Base-by-base conservation (phyloP, 2,797 vertebrate genomes). In the Enteromius thamalakanensis region DNA sequence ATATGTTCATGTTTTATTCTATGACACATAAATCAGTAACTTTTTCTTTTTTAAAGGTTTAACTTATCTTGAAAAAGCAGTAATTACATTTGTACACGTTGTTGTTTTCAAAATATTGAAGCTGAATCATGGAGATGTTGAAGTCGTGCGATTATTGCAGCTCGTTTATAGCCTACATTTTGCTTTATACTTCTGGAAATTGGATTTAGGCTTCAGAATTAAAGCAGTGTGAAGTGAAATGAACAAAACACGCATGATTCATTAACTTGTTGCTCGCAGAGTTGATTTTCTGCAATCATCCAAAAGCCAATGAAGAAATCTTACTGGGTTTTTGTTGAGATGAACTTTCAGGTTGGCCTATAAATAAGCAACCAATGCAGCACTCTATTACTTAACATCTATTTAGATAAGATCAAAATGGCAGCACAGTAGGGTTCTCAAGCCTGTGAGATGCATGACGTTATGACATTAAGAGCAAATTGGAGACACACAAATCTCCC, bases 381-480 rank as follows among this genome's bases (percentile, higher is more conserved):
- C 32, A 58, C 21, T 55, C 15, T 0, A 19, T 29, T 21, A n/a
- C 29, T 34, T n/a, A 53, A 14, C n/a, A 37, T 58, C 21, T 58
- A 15, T 40, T 75, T 53, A 74, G 49, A 74, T 19, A 6, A 4
- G 26, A 72, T 72, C 45, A 51, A 64, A 40, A 77, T 14, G 7
- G 60, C 76, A 51, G 76, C 29, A 67, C 45, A 32, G 26, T n/a
- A 78, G 29, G 10, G 45, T 87, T 81, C 70, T 42, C 17, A 45
- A 45, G 58, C 40, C 29, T 15, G 83, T 71, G 45, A 84, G 40
- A 26, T 40, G 58, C 6, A 65, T 9, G 15, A 62, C 7, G 26
- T 34, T 8, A 58, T 32, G 64, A 62, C 78, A 83, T 32, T 49
- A 51, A 62, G 32, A 77, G 6, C 40, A 78, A 58, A 26, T 0